Percentiles rank a stretch among this genome's conserved stretches.
Evolutionary conservation across 2,888 invertebrate genomes (phyloP).

Genomic region (Drosophila ezoana): DNA sequence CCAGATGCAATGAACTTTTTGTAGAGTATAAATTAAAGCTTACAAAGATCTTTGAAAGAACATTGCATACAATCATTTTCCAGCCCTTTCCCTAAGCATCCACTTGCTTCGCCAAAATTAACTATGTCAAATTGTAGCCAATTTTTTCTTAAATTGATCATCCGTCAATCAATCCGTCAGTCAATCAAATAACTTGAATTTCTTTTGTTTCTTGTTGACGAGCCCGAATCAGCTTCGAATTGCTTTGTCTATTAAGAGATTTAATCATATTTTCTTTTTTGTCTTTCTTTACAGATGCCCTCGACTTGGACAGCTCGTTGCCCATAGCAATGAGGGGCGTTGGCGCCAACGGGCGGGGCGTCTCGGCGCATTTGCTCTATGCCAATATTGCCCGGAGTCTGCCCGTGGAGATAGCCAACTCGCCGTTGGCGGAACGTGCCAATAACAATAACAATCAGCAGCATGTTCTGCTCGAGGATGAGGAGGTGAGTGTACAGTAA

Average conservation of each 20-base stretch:
- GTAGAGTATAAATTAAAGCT: too few species aligned
- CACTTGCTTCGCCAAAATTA: too few species aligned
- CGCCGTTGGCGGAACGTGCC: slow-evolving; percentile 74
- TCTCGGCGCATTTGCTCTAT: slow-evolving; percentile 43
- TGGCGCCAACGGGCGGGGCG: slow-evolving; percentile 23
- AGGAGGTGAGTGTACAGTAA: slow-evolving; percentile 72
- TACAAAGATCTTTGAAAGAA: too few species aligned
- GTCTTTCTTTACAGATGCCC: slow-evolving; percentile 75
- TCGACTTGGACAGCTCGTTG: slow-evolving; percentile 82
- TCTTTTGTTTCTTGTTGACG: too few species aligned
- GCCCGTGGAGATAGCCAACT: slow-evolving; percentile 90
- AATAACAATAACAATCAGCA: slow-evolving; percentile 52
- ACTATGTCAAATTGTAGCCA: too few species aligned
- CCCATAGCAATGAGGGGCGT: slow-evolving; percentile 75
- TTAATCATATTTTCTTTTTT: neutral
- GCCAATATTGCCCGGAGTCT: slow-evolving; percentile 89
- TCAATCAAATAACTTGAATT: too few species aligned
- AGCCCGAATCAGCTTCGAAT: too few species aligned
- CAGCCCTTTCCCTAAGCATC: too few species aligned
- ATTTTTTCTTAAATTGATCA: too few species aligned
- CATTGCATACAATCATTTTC: too few species aligned
- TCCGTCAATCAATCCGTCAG: too few species aligned
- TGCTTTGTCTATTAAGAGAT: neutral
- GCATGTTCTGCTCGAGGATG: slow-evolving; percentile 52
- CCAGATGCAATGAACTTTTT: too few species aligned